These are phyloP conservation scores for Elephas maximus DNA, from an alignment of 2,113 vertebrate species.

Conservation along the genomic window DNA sequence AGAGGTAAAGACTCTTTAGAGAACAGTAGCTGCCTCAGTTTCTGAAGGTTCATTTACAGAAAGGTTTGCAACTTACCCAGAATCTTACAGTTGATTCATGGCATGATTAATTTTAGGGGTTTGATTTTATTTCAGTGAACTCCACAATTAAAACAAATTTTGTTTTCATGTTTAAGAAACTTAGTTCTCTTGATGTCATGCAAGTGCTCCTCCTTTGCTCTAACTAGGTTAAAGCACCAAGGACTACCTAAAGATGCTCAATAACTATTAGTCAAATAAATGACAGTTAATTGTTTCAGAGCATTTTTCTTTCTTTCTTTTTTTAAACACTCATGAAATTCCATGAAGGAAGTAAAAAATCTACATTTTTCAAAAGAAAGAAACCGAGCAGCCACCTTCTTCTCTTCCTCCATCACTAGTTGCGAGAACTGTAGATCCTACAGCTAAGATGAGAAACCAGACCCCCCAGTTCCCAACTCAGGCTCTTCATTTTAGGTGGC, in stretches of 20 bases:
- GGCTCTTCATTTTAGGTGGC: rapidly evolving
- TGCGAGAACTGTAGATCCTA: not conserved
- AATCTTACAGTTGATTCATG: not conserved
- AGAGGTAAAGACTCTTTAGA: not conserved
- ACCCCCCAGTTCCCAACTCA: rapidly evolving
- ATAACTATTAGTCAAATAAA: not conserved
- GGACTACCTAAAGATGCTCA: not conserved
- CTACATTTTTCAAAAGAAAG: not conserved
- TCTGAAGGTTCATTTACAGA: not conserved
- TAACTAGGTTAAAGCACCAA: not conserved
- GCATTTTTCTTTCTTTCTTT: not conserved
- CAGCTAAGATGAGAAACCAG: not conserved
- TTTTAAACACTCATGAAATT: not conserved
- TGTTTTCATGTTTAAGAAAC: not conserved
- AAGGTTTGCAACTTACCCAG: not conserved
- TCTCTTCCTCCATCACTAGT: not conserved
- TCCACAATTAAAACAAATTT: not conserved
- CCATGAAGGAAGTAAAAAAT: not conserved
- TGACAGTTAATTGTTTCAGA: not conserved
- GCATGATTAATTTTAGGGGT: not conserved
- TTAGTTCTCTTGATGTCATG: not conserved
- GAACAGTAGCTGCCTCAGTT: not conserved
- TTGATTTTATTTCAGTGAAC: not conserved
- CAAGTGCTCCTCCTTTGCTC: not conserved
- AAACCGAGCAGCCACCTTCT: not conserved